Conservation (phyloP, 1,140 invertebrate genomes). For the Cephus cinctus region DNA sequence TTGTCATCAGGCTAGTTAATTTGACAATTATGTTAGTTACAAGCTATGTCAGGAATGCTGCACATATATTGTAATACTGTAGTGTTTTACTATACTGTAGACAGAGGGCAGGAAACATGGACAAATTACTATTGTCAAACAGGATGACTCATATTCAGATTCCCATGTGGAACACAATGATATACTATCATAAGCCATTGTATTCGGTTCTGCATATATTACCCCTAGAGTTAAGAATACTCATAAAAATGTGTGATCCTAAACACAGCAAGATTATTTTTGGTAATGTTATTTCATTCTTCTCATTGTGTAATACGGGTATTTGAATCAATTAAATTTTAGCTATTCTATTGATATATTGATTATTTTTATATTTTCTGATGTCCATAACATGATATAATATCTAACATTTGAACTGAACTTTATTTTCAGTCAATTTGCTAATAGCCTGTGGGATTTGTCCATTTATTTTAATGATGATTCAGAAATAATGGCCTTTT, state of each 20-base stretch:
- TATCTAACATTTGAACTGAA: slow-evolving; percentile 17
- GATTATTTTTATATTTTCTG: slow-evolving; percentile 27
- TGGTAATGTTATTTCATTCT: slow-evolving; percentile 7
- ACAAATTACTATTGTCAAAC: slow-evolving; percentile 22
- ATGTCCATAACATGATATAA: no score
- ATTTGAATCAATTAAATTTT: slow-evolving; percentile 11
- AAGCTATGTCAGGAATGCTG: no score
- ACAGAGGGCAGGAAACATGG: slow-evolving; percentile 25
- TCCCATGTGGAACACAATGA: slow-evolving; percentile 28
- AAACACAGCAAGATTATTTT: background rate
- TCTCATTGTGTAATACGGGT: slow-evolving; percentile 14
- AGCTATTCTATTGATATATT: slow-evolving; percentile 15
- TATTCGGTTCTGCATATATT: no score
- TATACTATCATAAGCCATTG: slow-evolving; percentile 26
- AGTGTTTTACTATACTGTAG: no score
- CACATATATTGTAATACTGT: no score
- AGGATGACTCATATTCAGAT: slow-evolving; percentile 33
- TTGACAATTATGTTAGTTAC: no score
- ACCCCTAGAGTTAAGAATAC: background rate
- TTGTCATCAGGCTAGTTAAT: no score
- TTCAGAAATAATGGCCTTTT: slow-evolving; percentile 63
- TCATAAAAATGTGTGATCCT: slow-evolving; percentile 2
- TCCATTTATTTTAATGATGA: slow-evolving; percentile 77
- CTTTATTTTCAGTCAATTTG: slow-evolving; percentile 65
- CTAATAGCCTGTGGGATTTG: slow-evolving; percentile 81